These are phyloP conservation scores for Wasmannia auropunctata DNA, from an alignment of 1,140 invertebrate species.

Conservation along the genomic window DNA sequence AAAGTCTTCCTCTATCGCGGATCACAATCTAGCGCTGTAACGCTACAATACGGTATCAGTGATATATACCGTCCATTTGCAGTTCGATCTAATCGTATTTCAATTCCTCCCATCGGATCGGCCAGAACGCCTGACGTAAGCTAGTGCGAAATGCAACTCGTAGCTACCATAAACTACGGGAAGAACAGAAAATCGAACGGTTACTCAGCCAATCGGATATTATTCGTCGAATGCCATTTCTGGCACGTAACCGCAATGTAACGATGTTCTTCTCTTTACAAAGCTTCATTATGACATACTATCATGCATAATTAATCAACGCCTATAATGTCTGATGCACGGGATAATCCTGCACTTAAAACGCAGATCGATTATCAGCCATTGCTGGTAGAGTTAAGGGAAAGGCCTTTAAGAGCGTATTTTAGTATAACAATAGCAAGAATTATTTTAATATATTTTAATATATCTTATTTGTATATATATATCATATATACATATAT, in stretches of 20 bases:
- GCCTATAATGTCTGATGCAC: not conserved
- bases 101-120: conserved; percentile 42
- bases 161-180: conserved; percentile 40
- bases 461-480: not conserved
- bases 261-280: not conserved
- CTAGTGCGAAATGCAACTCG: conserved; percentile 49
- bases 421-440: not conserved
- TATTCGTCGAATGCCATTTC: conserved; percentile 13
- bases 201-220: conserved; percentile 35
- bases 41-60: conserved; percentile 34
- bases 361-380: not conserved
- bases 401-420: not conserved
- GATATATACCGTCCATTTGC: conserved; percentile 46
- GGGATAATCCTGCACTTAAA: not conserved
- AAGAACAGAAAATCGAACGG: conserved; percentile 43
- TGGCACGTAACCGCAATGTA: conserved; percentile 1
- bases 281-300: conserved; percentile 8
- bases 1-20: not conserved
- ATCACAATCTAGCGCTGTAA: conserved; percentile 20
- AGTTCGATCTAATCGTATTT: conserved; percentile 58
- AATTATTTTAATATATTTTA: not conserved
- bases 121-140: conserved; percentile 17
- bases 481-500: not conserved
- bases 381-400: not conserved
- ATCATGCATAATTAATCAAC: conserved; percentile 28